Percentiles rank a stretch among this genome's conserved stretches.
Conservation (phyloP, 2,113 vertebrate genomes). For the Leptobrachium leishanense region DNA sequence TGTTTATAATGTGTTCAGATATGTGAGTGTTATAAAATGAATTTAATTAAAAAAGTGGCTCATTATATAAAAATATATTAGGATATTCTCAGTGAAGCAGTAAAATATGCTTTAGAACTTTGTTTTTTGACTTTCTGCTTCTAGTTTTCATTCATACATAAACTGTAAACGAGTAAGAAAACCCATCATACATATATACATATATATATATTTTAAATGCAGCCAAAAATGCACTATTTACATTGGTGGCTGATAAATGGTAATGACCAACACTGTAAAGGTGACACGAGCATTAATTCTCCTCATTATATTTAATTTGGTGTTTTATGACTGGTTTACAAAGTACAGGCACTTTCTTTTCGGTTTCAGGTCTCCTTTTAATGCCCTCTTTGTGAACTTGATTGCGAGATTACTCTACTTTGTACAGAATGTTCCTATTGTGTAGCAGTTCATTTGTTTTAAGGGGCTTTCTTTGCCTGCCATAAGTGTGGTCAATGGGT, state of each 20-base stretch:
- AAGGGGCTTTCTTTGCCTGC: constrained; percentile 18
- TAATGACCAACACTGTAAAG: constrained; percentile 55
- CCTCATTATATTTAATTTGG: constrained; percentile 55
- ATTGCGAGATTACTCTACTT: constrained; percentile 15
- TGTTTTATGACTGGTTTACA: constrained; percentile 52
- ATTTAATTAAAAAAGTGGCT: no score
- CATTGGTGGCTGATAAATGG: constrained; percentile 52
- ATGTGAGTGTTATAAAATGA: no score
- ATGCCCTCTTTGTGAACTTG: constrained; percentile 28
- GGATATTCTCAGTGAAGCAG: no score
- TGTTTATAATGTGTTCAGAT: no score
- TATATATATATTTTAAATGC: no score
- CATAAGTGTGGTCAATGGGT: constrained; percentile 48
- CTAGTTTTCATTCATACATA: no score
- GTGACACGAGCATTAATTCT: constrained; percentile 47
- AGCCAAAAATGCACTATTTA: background rate
- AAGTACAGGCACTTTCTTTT: constrained; percentile 51
- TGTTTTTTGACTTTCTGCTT: no score
- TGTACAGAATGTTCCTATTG: constrained; percentile 49
- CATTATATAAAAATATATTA: no score
- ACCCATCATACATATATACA: no score
- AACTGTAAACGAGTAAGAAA: no score
- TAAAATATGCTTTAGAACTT: no score
- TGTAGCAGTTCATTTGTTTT: constrained; percentile 33
- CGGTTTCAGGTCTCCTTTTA: constrained; percentile 30